A percentile compares a stretch with the other conserved stretches of the same genome.
These are phyloP conservation scores for Montipora sp. DNA, from an alignment of 64 coral and sea anemone species.

Conservation along the genomic window DNA sequence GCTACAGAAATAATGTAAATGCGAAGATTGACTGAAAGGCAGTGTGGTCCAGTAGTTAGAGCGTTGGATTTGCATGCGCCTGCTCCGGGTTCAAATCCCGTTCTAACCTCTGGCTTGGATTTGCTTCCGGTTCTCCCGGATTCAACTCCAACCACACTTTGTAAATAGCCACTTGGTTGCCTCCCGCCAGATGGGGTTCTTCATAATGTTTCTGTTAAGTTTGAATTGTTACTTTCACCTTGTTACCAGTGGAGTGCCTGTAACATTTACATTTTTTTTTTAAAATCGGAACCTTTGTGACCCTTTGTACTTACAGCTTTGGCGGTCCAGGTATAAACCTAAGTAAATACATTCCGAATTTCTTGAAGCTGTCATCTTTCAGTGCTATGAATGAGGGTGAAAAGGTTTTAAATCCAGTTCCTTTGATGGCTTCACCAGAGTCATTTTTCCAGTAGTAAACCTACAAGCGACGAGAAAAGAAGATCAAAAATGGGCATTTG, in stretches of 20 bases:
- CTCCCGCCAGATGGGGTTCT: no score
- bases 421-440: constrained; percentile 35
- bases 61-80: no score
- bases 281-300: not conserved
- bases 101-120: no score
- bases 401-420: constrained; percentile 58
- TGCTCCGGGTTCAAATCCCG: no score
- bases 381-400: constrained; percentile 33
- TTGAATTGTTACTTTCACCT: no score
- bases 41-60: no score
- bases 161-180: no score
- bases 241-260: no score
- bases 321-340: constrained; percentile 73
- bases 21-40: not conserved
- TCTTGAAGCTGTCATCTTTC: constrained; percentile 60
- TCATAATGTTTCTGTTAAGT: no score
- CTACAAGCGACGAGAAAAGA: not conserved
- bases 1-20: not conserved
- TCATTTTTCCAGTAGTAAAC: constrained; percentile 53
- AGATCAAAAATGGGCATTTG: not conserved
- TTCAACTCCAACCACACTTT: no score
- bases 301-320: constrained; percentile 65
- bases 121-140: no score
- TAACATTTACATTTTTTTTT: no score
- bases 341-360: constrained; percentile 67